Evolutionary conservation across 2,113 vertebrate species (phyloP), one percentile per base, ranked within the genome.

Genomic region (Psilopogon haemacephalus): DNA sequence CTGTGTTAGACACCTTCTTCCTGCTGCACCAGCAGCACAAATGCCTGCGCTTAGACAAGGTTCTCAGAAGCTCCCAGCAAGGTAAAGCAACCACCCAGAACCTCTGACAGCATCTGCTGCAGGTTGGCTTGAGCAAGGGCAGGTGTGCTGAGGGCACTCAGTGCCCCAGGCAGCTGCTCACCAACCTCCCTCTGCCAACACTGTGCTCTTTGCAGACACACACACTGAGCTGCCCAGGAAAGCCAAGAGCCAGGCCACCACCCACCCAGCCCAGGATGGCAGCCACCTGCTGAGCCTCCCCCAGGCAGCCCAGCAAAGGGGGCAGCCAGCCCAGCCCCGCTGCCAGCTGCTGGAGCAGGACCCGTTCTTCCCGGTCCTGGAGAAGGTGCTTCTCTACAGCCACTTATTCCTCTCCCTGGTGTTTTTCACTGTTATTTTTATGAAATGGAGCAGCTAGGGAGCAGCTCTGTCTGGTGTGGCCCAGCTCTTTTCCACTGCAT

Each of bases 1-100:
- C 98, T 13, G 89, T 97, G 32, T 76, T 98, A 9, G 98, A 98
- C 91, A 92, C 96, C 88, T 97, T 98, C 77, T 59, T 98, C 67
- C 77, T 98, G 11, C 24, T 94, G 85, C 63, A 97, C 92, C 98
- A 90, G 75, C 90, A 94, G 69, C 71, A 71, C 74, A 96, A 91
- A 84, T 74, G 73, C 52, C 54, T 9, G 2, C 19, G 0, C 2
- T 3, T 40, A 3, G 28, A 38, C 59, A 94, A 92, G 37, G 63
- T 5, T 18, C 54, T 83, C 15, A 1, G 60, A 27, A 58, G 58
- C 58, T 56, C 32, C 75, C 87, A 44, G 27, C 27, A 28, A 88
- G 87, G 82, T 95, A 95, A 88, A 74, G 8, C 48, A 24, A 42
- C 23, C 46, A 42, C 23, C 46, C 56, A 0, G 1, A 56, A 10